Evolutionary conservation across 2,113 vertebrate genomes (phyloP).

Genomic region (Aegithalos caudatus): DNA sequence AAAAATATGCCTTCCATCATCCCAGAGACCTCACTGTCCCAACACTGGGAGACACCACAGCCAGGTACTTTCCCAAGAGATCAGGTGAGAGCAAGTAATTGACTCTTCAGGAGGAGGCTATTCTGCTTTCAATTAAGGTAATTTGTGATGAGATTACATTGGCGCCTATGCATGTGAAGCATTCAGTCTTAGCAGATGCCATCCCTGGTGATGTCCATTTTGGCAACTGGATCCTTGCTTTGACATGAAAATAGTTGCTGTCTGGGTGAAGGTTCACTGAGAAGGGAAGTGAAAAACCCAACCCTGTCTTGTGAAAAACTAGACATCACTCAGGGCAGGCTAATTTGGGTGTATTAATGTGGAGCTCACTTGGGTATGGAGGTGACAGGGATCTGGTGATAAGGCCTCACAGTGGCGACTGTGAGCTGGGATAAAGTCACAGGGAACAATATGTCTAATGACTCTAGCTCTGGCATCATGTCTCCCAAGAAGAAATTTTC

Average conservation of each 20-base stretch:
- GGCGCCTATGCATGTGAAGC: not conserved
- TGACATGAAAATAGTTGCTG: not conserved
- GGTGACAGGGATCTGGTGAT: not conserved
- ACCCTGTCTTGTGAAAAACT: not conserved
- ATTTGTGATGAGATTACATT: constrained; percentile 3
- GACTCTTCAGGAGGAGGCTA: not conserved
- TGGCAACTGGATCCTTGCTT: not conserved
- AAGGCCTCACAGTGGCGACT: not conserved
- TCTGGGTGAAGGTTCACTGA: not conserved
- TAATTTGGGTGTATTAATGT: not conserved
- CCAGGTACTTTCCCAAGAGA: constrained; percentile 43
- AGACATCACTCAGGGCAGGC: not conserved
- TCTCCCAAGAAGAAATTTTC: not conserved
- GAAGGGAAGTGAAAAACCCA: not conserved
- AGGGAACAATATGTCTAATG: not conserved
- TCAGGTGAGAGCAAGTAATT: not conserved
- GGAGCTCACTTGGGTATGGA: not conserved
- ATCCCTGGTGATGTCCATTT: not conserved
- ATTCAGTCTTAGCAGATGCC: not conserved
- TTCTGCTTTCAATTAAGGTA: constrained; percentile 26
- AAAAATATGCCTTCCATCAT: not conserved
- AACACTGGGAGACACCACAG: not conserved
- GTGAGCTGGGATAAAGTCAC: not conserved
- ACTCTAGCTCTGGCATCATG: fast-evolving
- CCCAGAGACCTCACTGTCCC: not conserved